phyloP scores from a whole-genome alignment of 2,113 vertebrate genomes.

The Melanocharis versteri region DNA sequence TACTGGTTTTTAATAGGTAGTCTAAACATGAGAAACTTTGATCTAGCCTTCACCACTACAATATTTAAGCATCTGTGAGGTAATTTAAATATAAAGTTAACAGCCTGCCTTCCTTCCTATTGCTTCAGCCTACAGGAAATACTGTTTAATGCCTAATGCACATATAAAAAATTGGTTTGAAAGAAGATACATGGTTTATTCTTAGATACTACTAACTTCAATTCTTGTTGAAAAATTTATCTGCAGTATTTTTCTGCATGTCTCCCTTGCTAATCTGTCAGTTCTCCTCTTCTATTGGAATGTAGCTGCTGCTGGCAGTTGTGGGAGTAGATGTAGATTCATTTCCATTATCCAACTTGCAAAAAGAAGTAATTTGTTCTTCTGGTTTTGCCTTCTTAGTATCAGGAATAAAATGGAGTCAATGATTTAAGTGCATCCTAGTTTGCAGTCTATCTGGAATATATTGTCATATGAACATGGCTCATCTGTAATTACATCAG shows the following conservation, averaged over 20 bases:
- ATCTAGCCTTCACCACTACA: not conserved
- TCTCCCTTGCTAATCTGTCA: not conserved
- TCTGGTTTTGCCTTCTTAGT: not conserved
- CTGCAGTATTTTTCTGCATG: not conserved
- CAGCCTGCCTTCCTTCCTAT: not conserved
- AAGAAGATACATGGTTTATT: not conserved
- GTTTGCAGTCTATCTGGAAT: not conserved
- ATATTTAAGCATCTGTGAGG: not conserved
- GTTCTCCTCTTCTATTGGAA: not conserved
- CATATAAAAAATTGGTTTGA: not conserved
- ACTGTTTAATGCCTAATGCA: not conserved
- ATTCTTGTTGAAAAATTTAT: not conserved
- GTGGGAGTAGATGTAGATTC: slow-evolving; percentile 1
- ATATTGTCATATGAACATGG: not conserved
- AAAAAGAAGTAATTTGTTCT: not conserved
- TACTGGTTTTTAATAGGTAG: not conserved
- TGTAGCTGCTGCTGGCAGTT: not conserved
- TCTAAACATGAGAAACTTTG: not conserved
- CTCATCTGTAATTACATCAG: not conserved
- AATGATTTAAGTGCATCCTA: not conserved
- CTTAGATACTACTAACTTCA: not conserved
- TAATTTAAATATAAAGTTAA: not conserved
- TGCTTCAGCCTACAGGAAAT: not conserved
- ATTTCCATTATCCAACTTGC: slow-evolving; percentile 24
- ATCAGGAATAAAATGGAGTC: not conserved